Base-by-base conservation (phyloP, 2,113 vertebrate genomes). In the Jaculus jaculus region DNA sequence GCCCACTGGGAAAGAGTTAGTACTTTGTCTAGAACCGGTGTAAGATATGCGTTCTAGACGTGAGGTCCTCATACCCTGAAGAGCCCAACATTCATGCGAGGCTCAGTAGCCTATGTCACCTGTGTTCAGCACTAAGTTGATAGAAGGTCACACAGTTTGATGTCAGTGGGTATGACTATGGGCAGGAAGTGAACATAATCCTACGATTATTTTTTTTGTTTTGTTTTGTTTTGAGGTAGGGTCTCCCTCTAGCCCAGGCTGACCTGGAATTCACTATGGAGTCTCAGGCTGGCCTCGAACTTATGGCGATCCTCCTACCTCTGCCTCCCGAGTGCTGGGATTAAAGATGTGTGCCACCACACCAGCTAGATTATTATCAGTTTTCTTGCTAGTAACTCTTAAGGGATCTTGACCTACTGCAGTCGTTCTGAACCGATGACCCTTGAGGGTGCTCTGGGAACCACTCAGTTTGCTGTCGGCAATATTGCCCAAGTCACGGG, bases 21-120 rank as follows among this genome's bases (percentile, higher is more conserved):
- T 91, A 30, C 84, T 97, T 97, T 96, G 94, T 94, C 96, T 93
- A 93, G 69, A 97, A 96, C 94, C 97, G 90, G 97, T 95, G 61
- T 94, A 87, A 97, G 94, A 89, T 83, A 2, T 39, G 1, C n/a
- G 3, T 34, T 20, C 39, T 96, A 81, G 80, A 68, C 86, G 89
- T 75, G 84, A 94, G 93, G 94, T 96, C 79, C 93, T 95, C 81
- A 81, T 0, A 16, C 92, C 91, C 93, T 92, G 93, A 97, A 94
- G 96, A 98, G 92, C 86, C 66, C 78, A 60, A 86, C 87, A 66
- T 85, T 94, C 20, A 32, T 84, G 75, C 91, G 92, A 95, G 84
- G 93, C 95, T 94, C 71, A 4, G 90, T 65, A 97, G 32, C n/a
- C 28, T 30, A 65, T 26, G 51, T 73, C 13, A 73, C 12, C 13